Conservation (phyloP, 2,113 vertebrate genomes). For the Phoxinus phoxinus region DNA sequence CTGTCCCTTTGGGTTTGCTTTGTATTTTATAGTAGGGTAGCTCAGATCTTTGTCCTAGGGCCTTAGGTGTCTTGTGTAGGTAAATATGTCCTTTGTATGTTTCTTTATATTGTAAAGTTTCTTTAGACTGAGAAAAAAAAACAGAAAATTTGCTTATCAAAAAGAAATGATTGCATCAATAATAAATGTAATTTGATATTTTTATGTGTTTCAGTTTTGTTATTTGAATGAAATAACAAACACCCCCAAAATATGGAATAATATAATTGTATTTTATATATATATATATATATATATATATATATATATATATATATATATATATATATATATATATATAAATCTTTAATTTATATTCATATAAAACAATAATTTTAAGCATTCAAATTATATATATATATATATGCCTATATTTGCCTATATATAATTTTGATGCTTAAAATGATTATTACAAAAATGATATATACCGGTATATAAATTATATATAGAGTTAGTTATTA, state of each 20-base stretch:
- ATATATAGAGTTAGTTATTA: too few relatives aligned
- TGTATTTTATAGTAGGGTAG: conserved; percentile 80
- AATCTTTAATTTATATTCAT: too few relatives aligned
- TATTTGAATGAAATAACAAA: background rate
- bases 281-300: too few relatives aligned
- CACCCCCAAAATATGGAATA: background rate
- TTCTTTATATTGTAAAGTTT: conserved; percentile 81
- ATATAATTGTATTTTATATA: background rate
- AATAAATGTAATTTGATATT: conserved; percentile 72
- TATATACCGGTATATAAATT: too few relatives aligned
- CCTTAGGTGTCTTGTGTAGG: conserved; percentile 81
- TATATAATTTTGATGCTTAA: too few relatives aligned
- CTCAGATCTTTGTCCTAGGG: conserved; percentile 77
- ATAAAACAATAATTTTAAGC: too few relatives aligned
- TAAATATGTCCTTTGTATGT: conserved; percentile 81
- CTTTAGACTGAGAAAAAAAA: conserved; percentile 78
- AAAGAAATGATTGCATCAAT: conserved; percentile 61
- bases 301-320: too few relatives aligned
- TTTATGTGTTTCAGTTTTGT: conserved; percentile 64
- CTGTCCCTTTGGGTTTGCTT: conserved; percentile 78
- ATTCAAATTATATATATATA: too few relatives aligned
- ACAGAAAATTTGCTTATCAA: conserved; percentile 77
- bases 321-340: too few relatives aligned
- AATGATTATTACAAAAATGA: too few relatives aligned
- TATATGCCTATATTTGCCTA: too few relatives aligned